A percentile compares a stretch with the other conserved stretches of the same genome.
These are phyloP conservation scores for Psittacula cyanocephala DNA, from an alignment of 2,113 vertebrate species.

Conservation along the genomic window DNA sequence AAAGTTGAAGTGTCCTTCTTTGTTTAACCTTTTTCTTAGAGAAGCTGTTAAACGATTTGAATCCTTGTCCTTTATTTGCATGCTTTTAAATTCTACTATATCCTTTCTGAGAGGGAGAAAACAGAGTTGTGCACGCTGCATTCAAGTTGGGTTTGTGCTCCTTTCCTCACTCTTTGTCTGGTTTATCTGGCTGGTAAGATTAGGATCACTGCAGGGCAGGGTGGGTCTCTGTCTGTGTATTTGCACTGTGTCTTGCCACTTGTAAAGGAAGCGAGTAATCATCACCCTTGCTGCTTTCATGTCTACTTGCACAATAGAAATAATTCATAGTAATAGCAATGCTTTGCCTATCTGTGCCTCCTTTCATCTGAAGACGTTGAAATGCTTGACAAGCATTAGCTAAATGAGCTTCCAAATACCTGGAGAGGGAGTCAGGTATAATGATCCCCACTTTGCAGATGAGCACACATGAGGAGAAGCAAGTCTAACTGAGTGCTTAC, in stretches of 20 bases:
- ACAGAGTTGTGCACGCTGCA: background rate
- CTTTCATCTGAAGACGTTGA: constrained; percentile 59
- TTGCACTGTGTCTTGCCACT: constrained; percentile 41
- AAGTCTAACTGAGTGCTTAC: constrained; percentile 24
- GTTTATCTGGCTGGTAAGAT: constrained; percentile 39
- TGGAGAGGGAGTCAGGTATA: constrained; percentile 43
- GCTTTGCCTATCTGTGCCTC: constrained; percentile 62
- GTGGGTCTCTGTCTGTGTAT: constrained; percentile 20
- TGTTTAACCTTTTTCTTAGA: background rate
- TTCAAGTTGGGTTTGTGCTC: background rate
- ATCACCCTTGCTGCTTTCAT: constrained; percentile 50
- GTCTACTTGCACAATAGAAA: constrained; percentile 67
- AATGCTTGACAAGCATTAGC: constrained; percentile 57
- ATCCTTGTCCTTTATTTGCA: background rate
- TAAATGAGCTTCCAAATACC: constrained; percentile 59
- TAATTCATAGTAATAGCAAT: constrained; percentile 52
- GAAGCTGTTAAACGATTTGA: background rate
- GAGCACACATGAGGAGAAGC: constrained; percentile 30
- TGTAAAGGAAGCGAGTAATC: constrained; percentile 61
- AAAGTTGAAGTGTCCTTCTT: background rate
- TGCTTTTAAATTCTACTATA: background rate
- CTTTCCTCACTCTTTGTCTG: background rate
- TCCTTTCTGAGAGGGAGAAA: background rate
- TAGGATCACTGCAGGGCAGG: constrained; percentile 37
- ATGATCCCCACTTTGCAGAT: constrained; percentile 38